A percentile compares a stretch with the other conserved stretches of the same genome.
phyloP scores from a whole-genome alignment of 2,113 vertebrate genomes.

The Protobothrops mucrosquamatus region DNA sequence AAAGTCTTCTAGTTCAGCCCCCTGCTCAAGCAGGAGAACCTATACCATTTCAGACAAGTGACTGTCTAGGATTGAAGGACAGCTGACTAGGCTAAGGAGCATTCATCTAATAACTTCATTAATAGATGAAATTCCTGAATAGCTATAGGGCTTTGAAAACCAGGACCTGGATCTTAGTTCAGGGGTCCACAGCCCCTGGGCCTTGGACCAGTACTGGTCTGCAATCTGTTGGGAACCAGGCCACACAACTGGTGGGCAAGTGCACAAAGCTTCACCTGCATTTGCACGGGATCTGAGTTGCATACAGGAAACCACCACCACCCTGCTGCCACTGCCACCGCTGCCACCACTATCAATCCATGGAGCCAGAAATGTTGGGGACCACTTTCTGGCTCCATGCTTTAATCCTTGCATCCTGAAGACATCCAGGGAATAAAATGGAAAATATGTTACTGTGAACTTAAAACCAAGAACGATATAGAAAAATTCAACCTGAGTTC shows the following conservation, averaged over 20 bases:
- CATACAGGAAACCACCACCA: background rate
- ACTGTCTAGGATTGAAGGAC: background rate
- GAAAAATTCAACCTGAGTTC: background rate
- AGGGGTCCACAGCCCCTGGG: background rate
- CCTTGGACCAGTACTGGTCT: background rate
- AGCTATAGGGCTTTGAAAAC: too few relatives aligned
- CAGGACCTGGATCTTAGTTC: background rate
- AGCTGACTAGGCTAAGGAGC: background rate
- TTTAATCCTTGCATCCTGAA: background rate
- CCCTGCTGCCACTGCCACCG: background rate
- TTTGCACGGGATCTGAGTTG: background rate
- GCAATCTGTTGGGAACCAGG: background rate
- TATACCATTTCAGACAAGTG: too few relatives aligned
- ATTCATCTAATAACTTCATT: background rate
- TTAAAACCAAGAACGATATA: background rate
- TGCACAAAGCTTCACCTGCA: background rate
- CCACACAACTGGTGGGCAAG: background rate
- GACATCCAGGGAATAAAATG: background rate
- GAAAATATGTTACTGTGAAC: background rate
- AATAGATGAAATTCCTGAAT: background rate
- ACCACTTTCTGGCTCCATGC: background rate
- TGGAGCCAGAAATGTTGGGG: background rate
- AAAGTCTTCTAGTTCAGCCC: too few relatives aligned
- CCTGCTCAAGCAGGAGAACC: too few relatives aligned
- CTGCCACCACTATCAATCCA: background rate